A percentile compares a stretch with the other conserved stretches of the same genome.
These are phyloP conservation scores for Eupeodes luniger DNA, from an alignment of 2,888 invertebrate genomes.

Conservation along the genomic window DNA sequence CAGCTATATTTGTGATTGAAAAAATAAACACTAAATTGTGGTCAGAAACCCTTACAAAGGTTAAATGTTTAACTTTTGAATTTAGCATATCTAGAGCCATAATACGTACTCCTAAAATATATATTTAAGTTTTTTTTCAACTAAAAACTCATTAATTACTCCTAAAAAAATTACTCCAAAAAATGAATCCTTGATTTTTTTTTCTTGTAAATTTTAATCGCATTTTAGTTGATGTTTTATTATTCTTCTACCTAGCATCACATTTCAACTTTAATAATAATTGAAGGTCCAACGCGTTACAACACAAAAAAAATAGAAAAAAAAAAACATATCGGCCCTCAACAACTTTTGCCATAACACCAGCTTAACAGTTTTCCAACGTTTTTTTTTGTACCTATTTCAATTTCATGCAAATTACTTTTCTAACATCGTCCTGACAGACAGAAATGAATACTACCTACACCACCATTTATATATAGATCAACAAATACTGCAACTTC, in stretches of 20 bases:
- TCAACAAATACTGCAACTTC: constrained; percentile 54
- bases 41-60: background rate
- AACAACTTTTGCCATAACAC: constrained; percentile 22
- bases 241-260: background rate
- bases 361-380: background rate
- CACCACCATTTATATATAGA: constrained; percentile 23
- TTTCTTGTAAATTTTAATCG: background rate
- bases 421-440: constrained; percentile 62
- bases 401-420: constrained; percentile 75
- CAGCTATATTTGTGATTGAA: too few species aligned
- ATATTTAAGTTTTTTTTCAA: background rate
- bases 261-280: constrained; percentile 20
- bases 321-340: background rate
- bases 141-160: constrained; percentile 22
- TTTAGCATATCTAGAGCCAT: background rate
- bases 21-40: background rate
- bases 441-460: constrained; percentile 61
- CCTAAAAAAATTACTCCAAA: constrained; percentile 2
- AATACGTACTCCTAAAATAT: background rate
- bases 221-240: background rate
- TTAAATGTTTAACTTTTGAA: background rate
- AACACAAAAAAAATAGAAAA: background rate
- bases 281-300: constrained; percentile 25
- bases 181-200: background rate
- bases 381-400: constrained; percentile 45